Evolutionary conservation across 2,888 invertebrate genomes (phyloP), one percentile per base, ranked within the genome.

Genomic region (Mechanitis messenoides): DNA sequence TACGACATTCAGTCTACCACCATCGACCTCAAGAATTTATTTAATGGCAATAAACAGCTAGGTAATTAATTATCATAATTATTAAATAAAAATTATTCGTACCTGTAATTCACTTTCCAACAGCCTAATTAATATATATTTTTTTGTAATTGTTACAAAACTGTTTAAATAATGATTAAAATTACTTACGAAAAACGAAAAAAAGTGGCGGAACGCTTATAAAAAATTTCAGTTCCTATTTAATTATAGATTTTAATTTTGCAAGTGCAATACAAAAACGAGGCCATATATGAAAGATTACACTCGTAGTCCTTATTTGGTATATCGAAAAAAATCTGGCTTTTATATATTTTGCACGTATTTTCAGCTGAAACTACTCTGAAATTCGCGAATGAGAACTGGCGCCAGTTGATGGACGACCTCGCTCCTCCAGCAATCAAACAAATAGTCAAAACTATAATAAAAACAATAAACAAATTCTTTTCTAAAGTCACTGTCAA

Each of bases 341-440:
- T 5, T 35, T 35, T 2, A 35, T 35, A 3, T 35, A 35, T 35
- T 11, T 9, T 42, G 6, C 9, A 6, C 50, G 35, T n/a, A 50
- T 55, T 65, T 56, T 55, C 57, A 69, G 69, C 68, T 42, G 86
- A 88, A 2, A 83, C 87, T 0, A 89, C 89, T 0, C 71, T 81
- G 11, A 72, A 80, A 62, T 90, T 91, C 70, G 85, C 87, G 1
- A 91, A 91, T 67, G 77, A 86, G 53, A 90, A 90, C 74, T 91
- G 90, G 90, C 72, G 75, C 53, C 85, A 88, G 54, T 72, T 91
- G 47, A 91, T 91, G 90, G 86, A 90, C 67, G 91, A 91, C 50
- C 76, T 91, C 4, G 81, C 90, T 0, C 90, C 91, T 0, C 82
- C 89, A 0, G 89, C 75, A 56, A 81, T 91, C 71, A 87, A 90